Conservation (phyloP, 92 coral and sea anemone species). For the Heteractis magnifica region DNA sequence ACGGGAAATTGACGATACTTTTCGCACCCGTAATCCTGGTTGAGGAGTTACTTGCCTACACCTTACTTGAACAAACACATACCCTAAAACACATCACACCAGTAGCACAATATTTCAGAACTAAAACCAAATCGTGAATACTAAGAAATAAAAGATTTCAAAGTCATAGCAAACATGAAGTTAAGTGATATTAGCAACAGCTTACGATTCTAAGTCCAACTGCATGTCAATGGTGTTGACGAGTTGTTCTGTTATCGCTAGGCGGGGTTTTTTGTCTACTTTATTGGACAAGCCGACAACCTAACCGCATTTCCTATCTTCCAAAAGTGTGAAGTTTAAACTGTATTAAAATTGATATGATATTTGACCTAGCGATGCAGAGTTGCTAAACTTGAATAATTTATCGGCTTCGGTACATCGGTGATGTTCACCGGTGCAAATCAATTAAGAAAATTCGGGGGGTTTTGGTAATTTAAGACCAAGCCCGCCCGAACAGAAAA, state of each 20-base stretch:
- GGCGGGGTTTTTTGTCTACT: background rate
- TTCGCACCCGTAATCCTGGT: background rate
- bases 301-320: conserved; percentile 26
- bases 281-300: background rate
- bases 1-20: conserved; percentile 7
- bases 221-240: background rate
- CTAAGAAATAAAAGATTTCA: background rate
- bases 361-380: background rate
- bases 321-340: conserved; percentile 4
- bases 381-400: background rate
- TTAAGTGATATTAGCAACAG: background rate
- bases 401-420: background rate
- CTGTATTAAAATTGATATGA: background rate
- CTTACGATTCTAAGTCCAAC: background rate
- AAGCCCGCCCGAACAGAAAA: background rate
- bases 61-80: background rate
- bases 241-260: background rate
- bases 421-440: background rate
- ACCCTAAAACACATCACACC: background rate
- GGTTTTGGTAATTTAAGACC: background rate
- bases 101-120: background rate
- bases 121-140: background rate
- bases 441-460: background rate
- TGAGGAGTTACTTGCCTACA: background rate
- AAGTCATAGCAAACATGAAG: background rate